Percentiles rank a stretch among this genome's conserved stretches.
phyloP scores from a whole-genome alignment of 1,140 invertebrate genomes.

The Drosophila guanche region DNA sequence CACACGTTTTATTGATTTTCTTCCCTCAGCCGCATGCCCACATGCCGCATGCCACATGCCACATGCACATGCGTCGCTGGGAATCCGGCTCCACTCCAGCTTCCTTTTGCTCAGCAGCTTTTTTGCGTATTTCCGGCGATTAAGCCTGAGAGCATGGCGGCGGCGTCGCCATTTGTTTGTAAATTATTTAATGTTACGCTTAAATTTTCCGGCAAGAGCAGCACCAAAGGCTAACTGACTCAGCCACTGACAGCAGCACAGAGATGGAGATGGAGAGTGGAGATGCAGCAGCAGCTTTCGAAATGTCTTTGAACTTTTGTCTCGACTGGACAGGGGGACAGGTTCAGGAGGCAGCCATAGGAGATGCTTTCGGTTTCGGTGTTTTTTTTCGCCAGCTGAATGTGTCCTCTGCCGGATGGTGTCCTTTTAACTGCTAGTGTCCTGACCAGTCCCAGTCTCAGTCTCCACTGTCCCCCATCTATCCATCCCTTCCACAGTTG shows the following conservation, averaged over 20 bases:
- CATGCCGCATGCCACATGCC: constrained; percentile 33
- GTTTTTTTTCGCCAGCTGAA: constrained; percentile 62
- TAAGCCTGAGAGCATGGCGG: constrained; percentile 52
- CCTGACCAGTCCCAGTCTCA: neutral
- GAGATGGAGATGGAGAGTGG: neutral
- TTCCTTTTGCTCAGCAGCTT: constrained; percentile 18
- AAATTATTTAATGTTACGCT: constrained; percentile 82
- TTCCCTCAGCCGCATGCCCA: constrained; percentile 16
- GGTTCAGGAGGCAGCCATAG: constrained; percentile 7
- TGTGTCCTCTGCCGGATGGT: constrained; percentile 63
- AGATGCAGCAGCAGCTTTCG: constrained; percentile 32
- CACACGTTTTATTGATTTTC: constrained; percentile 82
- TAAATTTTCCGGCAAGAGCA: constrained; percentile 73
- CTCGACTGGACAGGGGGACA: constrained; percentile 51
- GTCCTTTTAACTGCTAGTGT: constrained; percentile 72
- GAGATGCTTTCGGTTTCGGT: constrained; percentile 64
- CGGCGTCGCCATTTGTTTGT: constrained; percentile 75
- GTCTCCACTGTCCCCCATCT: neutral
- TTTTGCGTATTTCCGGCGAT: constrained; percentile 74
- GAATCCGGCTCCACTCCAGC: constrained; percentile 3
- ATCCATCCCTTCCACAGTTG: constrained; percentile 15
- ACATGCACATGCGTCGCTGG: constrained; percentile 74
- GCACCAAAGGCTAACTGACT: constrained; percentile 47
- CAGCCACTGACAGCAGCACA: neutral
- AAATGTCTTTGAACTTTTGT: constrained; percentile 73